These are phyloP conservation scores for Papilio xuthus DNA, from an alignment of 1,140 invertebrate genomes.

Conservation along the genomic window DNA sequence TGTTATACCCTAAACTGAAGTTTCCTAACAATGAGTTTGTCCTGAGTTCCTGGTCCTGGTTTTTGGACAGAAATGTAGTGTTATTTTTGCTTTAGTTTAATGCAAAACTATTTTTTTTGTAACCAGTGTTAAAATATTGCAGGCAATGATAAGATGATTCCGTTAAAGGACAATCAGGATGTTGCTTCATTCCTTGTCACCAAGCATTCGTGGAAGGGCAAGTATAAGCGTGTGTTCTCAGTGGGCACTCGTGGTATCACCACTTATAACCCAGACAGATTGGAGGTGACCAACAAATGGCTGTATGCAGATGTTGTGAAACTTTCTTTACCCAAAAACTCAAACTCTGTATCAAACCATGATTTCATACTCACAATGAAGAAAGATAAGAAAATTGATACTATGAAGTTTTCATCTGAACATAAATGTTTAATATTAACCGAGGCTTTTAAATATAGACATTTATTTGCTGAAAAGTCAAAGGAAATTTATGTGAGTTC, in stretches of 20 bases:
- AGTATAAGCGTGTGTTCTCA: slow-evolving; percentile 99
- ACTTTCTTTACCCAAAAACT: slow-evolving; percentile 85
- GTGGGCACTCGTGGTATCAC: slow-evolving; percentile 97
- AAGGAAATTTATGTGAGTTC: slow-evolving; percentile 87
- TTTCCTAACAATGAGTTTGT: not conserved
- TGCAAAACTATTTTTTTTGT: slow-evolving; percentile 33
- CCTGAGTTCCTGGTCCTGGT: not conserved
- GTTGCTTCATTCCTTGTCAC: slow-evolving; percentile 96
- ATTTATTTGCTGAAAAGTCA: slow-evolving; percentile 90
- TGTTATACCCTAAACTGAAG: not conserved
- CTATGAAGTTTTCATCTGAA: slow-evolving; percentile 99
- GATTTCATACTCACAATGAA: slow-evolving; percentile 94
- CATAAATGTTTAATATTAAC: slow-evolving; percentile 95
- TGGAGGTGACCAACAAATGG: slow-evolving; percentile 98
- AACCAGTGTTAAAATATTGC: slow-evolving; percentile 42
- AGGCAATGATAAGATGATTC: slow-evolving; percentile 88
- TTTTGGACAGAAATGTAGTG: not conserved
- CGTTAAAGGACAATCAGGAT: slow-evolving; percentile 94
- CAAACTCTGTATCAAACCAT: slow-evolving; percentile 78
- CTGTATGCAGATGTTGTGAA: slow-evolving; percentile 91
- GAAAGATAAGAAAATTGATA: slow-evolving; percentile 95
- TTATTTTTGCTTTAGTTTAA: slow-evolving; percentile 33
- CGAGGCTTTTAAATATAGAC: slow-evolving; percentile 92
- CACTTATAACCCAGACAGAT: slow-evolving; percentile 96
- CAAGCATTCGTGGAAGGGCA: slow-evolving; percentile 98